Evolutionary conservation across 2,113 vertebrate species (phyloP).

Genomic region (Podocnemis expansa): DNA sequence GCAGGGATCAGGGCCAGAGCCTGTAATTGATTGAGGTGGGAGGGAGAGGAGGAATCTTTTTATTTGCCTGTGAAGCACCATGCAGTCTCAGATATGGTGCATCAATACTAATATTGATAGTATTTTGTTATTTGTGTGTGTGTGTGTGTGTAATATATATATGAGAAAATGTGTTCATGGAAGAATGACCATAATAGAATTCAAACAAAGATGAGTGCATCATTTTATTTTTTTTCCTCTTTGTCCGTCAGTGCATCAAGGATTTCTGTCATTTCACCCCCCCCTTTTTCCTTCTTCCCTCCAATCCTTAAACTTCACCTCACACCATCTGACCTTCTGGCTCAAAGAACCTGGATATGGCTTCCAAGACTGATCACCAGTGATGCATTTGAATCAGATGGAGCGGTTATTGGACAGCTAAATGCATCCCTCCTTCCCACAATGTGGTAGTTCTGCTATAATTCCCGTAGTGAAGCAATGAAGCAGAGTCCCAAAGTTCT

Average conservation of each 20-base stretch:
- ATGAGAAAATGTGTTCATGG: neutral
- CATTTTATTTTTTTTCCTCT: neutral
- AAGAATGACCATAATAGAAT: neutral
- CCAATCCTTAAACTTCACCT: neutral
- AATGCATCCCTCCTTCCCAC: neutral
- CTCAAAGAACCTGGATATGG: neutral
- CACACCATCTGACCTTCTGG: neutral
- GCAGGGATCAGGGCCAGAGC: neutral
- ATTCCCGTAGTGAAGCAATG: accelerated
- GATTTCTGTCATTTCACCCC: neutral
- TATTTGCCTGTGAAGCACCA: neutral
- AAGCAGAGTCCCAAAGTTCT: neutral
- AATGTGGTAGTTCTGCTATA: neutral
- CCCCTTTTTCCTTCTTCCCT: neutral
- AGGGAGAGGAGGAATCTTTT: accelerated
- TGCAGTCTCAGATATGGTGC: neutral
- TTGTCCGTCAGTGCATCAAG: accelerated
- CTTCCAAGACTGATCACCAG: neutral
- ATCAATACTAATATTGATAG: neutral
- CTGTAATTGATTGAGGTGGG: neutral
- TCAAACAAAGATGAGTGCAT: neutral
- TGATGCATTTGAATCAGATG: neutral
- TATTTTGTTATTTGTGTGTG: neutral
- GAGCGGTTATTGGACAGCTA: neutral
- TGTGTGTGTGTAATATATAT: neutral